A percentile compares a stretch with the other conserved stretches of the same genome.
Conservation (phyloP, 2,113 vertebrate species). For the Odontophorus gujanensis region DNA sequence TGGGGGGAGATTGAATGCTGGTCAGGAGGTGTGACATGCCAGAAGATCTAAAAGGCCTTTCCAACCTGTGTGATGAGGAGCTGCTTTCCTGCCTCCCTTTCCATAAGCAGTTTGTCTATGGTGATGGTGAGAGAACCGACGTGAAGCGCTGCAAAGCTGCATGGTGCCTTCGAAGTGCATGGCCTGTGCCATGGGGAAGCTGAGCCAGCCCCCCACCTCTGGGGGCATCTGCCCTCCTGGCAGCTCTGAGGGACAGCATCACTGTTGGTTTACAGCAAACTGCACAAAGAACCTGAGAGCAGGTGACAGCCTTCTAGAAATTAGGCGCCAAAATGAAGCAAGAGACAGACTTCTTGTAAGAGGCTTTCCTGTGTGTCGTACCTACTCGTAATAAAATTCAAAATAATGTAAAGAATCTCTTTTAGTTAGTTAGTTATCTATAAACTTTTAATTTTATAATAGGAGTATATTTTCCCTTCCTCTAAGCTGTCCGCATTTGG, state of each 20-base stretch:
- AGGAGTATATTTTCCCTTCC: not conserved
- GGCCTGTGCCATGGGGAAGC: not conserved
- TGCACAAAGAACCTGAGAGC: not conserved
- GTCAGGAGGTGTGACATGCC: not conserved
- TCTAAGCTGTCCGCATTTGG: not conserved
- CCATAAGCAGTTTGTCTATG: not conserved
- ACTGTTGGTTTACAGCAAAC: not conserved
- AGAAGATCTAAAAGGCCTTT: not conserved
- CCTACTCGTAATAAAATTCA: not conserved
- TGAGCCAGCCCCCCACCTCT: not conserved
- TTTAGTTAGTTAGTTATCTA: not conserved
- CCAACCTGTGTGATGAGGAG: not conserved
- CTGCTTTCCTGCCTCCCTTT: not conserved
- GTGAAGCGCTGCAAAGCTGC: not conserved
- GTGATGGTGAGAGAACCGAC: not conserved
- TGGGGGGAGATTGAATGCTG: conserved; percentile 18
- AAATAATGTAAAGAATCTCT: conserved; percentile 1
- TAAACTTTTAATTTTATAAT: not conserved
- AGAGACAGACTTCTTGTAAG: not conserved
- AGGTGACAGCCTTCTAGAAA: not conserved
- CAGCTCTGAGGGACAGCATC: not conserved
- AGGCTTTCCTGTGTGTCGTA: not conserved
- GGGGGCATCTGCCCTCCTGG: not conserved
- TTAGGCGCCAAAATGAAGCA: not conserved
- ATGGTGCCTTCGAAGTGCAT: not conserved